Base-by-base conservation (phyloP, 1,140 invertebrate genomes). In the Adelges cooleyi region DNA sequence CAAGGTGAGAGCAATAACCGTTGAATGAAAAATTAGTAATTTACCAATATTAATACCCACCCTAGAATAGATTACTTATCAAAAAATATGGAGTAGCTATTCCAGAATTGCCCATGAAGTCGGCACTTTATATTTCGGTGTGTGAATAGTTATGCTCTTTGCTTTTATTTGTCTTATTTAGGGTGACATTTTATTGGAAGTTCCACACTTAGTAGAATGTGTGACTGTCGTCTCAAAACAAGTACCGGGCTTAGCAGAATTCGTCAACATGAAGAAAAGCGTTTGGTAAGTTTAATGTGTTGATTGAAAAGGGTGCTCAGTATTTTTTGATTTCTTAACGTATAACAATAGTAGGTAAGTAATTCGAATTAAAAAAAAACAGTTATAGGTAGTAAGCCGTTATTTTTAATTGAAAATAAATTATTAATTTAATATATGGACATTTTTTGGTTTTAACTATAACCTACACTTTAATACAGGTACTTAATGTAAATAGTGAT, bases 101-200 rank as follows among this genome's bases (percentile, higher is more conserved):
- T n/a, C n/a, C n/a, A n/a, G n/a, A n/a, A n/a, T n/a, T n/a, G n/a
- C n/a, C n/a, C n/a, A n/a, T n/a, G n/a, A n/a, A n/a, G n/a, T n/a
- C n/a, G n/a, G n/a, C n/a, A n/a, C n/a, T n/a, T n/a, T n/a, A n/a
- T n/a, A n/a, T n/a, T n/a, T n/a, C n/a, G n/a, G n/a, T n/a, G n/a
- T n/a, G n/a, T n/a, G n/a, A n/a, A n/a, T n/a, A n/a, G n/a, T n/a
- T n/a, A n/a, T n/a, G n/a, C n/a, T n/a, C n/a, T n/a, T n/a, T n/a
- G n/a, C n/a, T 33, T 33, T 33, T 33, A 33, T 33, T 33, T 33
- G 11, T n/a, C n/a, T n/a, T n/a, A n/a, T n/a, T n/a, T 59, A 62
- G 56, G 56, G 56, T 46, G 56, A 62, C 13, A 8, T 62, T n/a
- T 22, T 62, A 5, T 62, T 62, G 17, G 42, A 62, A 62, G 56